Base-by-base conservation (phyloP, 2,113 vertebrate genomes). In the Rhinoderma darwinii region DNA sequence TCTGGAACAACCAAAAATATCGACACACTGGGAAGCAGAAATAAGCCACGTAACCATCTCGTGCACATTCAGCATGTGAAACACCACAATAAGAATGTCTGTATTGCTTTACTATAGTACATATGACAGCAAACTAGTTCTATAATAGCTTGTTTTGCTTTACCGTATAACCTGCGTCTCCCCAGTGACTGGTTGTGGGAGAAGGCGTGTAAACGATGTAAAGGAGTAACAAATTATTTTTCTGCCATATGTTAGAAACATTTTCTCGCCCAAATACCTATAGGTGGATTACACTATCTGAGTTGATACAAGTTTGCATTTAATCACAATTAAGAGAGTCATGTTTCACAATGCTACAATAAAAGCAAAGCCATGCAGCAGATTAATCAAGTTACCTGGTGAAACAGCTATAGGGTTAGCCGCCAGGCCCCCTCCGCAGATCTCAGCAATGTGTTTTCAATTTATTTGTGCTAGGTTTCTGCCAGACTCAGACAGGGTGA, bases 381-480 rank as follows among this genome's bases (percentile, higher is more conserved):
- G 30, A 86, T 63, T 79, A 37, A 86, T 68, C 75, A 77, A 47
- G 39, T 54, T 78, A 77, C 39, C 32, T 39, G 43, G 37, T 59
- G 50, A 86, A 72, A 54, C n/a, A 81, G 78, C 54, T 70, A 68
- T 82, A 47, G 77, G 77, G 76, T 74, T 56, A 81, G 70, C 54
- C 18, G 56, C 37, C 9, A 0, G n/a, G 75, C 63, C 61, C 51
- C 61, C 75, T 37, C 44, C 30, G 35, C 77, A 51, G 22, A 72
- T 44, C 30, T 72, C 77, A 14, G 47, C 66, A 86, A 80, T 86
- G 78, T 74, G 35, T 86, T 86, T 86, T 74, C 85, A 86, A 86
- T 86, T 86, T 86, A 86, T 87, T 87, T 61, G 50, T 41, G 50
- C 66, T 59, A 15, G 68, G 43, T 32, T 43, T 35, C 76, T 87